Evolutionary conservation across 1,140 invertebrate genomes (phyloP).

Genomic region (Zeugodacus cucurbitae): DNA sequence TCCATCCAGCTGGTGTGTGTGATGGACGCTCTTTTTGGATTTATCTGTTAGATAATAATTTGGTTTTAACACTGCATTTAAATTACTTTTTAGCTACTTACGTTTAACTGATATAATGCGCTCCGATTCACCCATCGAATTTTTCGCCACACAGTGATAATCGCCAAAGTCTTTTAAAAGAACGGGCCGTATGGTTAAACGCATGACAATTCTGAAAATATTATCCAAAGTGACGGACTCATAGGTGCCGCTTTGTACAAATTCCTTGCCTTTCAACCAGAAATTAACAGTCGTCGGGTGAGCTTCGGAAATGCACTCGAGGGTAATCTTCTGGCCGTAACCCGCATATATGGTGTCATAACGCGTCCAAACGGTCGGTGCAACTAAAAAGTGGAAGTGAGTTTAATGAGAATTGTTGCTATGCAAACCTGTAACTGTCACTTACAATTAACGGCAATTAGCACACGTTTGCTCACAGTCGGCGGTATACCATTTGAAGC

Average conservation of each 20-base stretch:
- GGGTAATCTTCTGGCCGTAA: constrained; percentile 69
- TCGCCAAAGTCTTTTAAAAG: constrained; percentile 71
- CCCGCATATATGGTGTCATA: constrained; percentile 71
- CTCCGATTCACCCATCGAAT: constrained; percentile 71
- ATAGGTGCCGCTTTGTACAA: constrained; percentile 69
- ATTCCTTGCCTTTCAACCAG: constrained; percentile 67
- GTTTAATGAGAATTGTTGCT: not conserved
- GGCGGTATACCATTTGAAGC: constrained; percentile 83
- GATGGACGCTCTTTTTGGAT: constrained; percentile 58
- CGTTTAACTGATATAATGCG: constrained; percentile 71
- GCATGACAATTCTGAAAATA: constrained; percentile 71
- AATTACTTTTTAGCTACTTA: constrained; percentile 52
- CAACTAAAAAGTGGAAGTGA: constrained; percentile 62
- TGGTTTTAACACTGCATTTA: not conserved
- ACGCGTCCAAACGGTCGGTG: constrained; percentile 70
- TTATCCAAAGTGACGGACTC: constrained; percentile 70
- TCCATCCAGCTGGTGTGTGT: constrained; percentile 55
- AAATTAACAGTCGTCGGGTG: constrained; percentile 72
- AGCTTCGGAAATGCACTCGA: constrained; percentile 71
- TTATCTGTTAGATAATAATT: constrained; percentile 52
- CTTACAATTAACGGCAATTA: constrained; percentile 82
- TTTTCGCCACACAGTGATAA: constrained; percentile 73
- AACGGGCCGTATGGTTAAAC: constrained; percentile 69
- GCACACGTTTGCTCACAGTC: constrained; percentile 80
- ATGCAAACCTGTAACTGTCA: constrained; percentile 51